Conservation (phyloP, 2,113 vertebrate species). For the Neopipo cinnamomea region DNA sequence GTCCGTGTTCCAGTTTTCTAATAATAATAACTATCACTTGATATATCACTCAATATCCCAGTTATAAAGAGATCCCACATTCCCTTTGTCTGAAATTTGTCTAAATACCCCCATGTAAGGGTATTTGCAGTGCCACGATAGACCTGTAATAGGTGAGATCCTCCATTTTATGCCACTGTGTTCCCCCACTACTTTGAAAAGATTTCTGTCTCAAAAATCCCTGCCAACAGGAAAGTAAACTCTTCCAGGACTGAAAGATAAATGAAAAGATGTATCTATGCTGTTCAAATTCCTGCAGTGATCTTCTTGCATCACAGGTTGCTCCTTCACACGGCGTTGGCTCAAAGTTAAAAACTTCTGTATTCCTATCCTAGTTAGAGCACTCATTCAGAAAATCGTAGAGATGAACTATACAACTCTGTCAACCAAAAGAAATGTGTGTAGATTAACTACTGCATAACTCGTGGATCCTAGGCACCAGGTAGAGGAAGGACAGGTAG, state of each 20-base stretch:
- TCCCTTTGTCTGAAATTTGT: neutral
- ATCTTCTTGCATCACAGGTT: neutral
- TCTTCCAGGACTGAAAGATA: neutral
- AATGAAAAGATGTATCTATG: neutral
- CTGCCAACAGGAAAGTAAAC: neutral
- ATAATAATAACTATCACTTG: neutral
- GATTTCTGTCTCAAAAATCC: neutral
- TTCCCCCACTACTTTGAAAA: neutral
- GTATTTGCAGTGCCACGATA: neutral
- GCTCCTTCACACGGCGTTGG: neutral
- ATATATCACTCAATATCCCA: neutral
- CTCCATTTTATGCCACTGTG: neutral
- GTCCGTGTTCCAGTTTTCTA: neutral
- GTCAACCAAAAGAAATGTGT: too few species aligned
- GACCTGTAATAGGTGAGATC: neutral
- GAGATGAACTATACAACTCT: too few species aligned
- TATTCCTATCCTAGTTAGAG: neutral
- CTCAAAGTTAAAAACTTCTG: neutral
- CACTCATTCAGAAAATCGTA: too few species aligned
- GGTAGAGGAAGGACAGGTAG: too few species aligned
- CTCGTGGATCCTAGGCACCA: too few species aligned
- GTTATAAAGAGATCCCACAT: neutral
- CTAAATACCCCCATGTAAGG: neutral
- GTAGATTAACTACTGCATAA: too few species aligned
- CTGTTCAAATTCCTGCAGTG: neutral